Evolutionary conservation across 2,113 vertebrate species (phyloP), one percentile per base, ranked within the genome.

Genomic region (Sylvia atricapilla): DNA sequence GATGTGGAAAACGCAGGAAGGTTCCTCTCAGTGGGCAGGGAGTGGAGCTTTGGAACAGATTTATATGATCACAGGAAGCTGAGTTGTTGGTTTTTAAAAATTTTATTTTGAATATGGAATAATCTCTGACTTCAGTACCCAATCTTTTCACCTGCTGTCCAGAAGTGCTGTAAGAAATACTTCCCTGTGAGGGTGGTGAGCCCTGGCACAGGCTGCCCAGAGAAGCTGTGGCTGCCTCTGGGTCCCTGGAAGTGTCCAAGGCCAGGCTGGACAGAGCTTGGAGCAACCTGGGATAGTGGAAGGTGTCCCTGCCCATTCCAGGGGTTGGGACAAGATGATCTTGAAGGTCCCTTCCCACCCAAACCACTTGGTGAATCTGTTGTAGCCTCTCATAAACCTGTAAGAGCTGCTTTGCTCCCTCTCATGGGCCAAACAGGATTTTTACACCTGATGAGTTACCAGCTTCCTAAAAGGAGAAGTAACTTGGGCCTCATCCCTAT

Each of bases 1-100:
- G 72, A 82, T 84, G 95, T 90, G 78, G 94, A 90, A 95, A 96
- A 97, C 9, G 13, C 73, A 87, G 93, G 97, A 94, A 83, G 70
- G 83, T 82, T 97, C 67, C 70, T 90, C 95, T 77, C 72, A 30
- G 3, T 47, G 77, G n/a, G 30, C 10, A 75, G 12, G 27, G 59
- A 24, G 7, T 49, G 49, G 76, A 94, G 85, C 69, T 84, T 63
- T 66, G 58, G 33, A 63, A 37, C 31, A 63, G 88, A 82, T 93
- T 43, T 33, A 1, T 46, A 1, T 8, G 68, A 68, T 27, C 53
- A 39, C 90, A 76, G 84, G 52, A 84, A 75, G 50, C 31, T 68
- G 60, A 75, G 68, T 7, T 90, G 52, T 87, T 44, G 33, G 2
- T 41, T n/a, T 64, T 62, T 68, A 3, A 5, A 25, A 87, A 79